phyloP scores from a whole-genome alignment of 2,888 invertebrate genomes.

The Drosophila rellima region DNA sequence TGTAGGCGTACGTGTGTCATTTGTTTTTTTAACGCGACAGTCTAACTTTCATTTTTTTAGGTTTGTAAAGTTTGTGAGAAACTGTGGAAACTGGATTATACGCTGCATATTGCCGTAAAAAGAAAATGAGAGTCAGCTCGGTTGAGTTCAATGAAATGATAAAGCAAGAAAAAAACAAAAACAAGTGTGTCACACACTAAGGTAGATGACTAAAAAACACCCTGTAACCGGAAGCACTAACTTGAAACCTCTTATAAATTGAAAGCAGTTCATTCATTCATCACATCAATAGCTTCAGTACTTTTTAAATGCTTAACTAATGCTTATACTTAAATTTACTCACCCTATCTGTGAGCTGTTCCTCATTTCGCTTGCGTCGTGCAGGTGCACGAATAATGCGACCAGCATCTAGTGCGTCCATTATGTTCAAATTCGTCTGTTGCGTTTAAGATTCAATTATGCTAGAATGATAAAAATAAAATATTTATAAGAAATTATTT shows the following conservation, averaged over 20 bases:
- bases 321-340: slow-evolving; percentile 87
- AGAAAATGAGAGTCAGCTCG: slow-evolving; percentile 39
- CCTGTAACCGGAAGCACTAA: not conserved
- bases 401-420: slow-evolving; percentile 80
- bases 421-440: slow-evolving; percentile 32
- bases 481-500: too few species aligned
- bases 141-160: slow-evolving; percentile 64
- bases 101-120: slow-evolving; percentile 55
- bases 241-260: not conserved
- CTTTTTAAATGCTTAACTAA: too few species aligned
- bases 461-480: slow-evolving; percentile 10
- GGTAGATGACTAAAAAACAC: not conserved
- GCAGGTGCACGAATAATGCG: slow-evolving; percentile 92
- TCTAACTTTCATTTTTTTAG: slow-evolving; percentile 69
- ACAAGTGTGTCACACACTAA: not conserved
- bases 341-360: slow-evolving; percentile 91
- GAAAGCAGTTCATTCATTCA: too few species aligned
- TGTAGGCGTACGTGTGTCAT: slow-evolving; percentile 28
- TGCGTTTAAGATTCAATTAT: slow-evolving; percentile 3
- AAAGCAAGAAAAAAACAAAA: slow-evolving; percentile 16
- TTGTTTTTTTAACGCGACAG: slow-evolving; percentile 31
- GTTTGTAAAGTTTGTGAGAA: slow-evolving; percentile 46
- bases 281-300: too few species aligned
- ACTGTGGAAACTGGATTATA: slow-evolving; percentile 71
- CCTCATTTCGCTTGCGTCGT: slow-evolving; percentile 92